Conservation (phyloP, 2,888 invertebrate species). For the Ethmia dodecea region DNA sequence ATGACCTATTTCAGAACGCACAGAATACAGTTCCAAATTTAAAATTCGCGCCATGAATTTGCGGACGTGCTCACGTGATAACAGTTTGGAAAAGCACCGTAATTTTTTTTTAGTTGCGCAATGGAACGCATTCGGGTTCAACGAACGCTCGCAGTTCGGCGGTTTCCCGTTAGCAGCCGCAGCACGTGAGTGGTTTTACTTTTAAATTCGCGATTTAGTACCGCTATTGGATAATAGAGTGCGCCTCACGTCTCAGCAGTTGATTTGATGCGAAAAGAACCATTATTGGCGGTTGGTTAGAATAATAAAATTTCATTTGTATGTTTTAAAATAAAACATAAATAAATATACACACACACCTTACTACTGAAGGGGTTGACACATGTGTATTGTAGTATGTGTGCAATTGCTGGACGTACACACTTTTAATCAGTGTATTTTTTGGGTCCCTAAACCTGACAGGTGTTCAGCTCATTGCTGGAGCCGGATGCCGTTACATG, state of each 20-base stretch:
- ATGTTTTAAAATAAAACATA: too few relatives aligned
- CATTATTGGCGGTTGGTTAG: too few relatives aligned
- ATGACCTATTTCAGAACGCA: background rate
- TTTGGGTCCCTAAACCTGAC: too few relatives aligned
- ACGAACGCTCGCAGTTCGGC: conserved; percentile 60
- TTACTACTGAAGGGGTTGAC: too few relatives aligned
- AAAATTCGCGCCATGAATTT: conserved; percentile 56
- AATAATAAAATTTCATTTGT: too few relatives aligned
- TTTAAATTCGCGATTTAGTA: conserved; percentile 63
- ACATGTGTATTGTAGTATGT: too few relatives aligned
- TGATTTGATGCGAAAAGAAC: too few relatives aligned
- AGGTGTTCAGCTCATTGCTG: too few relatives aligned
- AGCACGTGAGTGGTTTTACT: conserved; percentile 71
- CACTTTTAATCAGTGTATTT: too few relatives aligned
- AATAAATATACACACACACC: too few relatives aligned
- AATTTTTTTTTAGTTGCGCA: conserved; percentile 38
- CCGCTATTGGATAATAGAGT: conserved; percentile 63
- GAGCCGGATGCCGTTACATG: too few relatives aligned
- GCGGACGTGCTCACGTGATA: conserved; percentile 21
- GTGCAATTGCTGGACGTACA: too few relatives aligned
- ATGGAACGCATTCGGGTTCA: conserved; percentile 21
- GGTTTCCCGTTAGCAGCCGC: conserved; percentile 64
- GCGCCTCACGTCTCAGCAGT: conserved; percentile 31
- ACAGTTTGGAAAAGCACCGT: conserved; percentile 22
- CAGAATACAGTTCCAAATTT: conserved; percentile 49